phyloP scores from a whole-genome alignment of 2,797 vertebrate genomes.

The Phylloscopus collybita region DNA sequence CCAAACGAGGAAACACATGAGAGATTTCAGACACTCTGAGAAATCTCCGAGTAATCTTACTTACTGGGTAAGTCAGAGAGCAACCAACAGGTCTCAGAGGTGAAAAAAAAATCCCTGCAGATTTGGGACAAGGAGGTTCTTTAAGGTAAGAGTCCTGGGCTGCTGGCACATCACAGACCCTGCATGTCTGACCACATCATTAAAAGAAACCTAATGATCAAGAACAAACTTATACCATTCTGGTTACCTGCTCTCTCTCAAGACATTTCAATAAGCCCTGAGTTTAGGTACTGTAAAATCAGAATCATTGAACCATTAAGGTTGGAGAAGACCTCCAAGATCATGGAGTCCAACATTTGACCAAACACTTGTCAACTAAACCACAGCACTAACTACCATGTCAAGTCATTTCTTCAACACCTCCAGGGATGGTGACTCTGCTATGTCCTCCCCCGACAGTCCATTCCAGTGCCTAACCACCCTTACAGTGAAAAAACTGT shows the following conservation, averaged over 20 bases:
- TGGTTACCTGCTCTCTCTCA: neutral
- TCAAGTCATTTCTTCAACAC: neutral
- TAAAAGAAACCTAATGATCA: neutral
- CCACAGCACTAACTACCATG: neutral
- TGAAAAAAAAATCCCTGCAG: neutral
- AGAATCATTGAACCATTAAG: neutral
- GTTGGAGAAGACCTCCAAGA: neutral
- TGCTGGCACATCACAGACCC: neutral
- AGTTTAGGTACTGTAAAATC: neutral
- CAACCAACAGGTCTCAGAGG: neutral
- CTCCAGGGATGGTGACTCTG: neutral
- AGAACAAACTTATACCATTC: neutral
- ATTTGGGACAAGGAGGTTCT: neutral
- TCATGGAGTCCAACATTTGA: neutral
- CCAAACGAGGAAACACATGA: conserved; percentile 42
- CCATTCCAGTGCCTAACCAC: neutral
- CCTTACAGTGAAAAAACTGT: neutral
- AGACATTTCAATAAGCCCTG: neutral
- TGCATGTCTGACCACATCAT: neutral
- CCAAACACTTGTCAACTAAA: neutral
- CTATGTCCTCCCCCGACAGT: neutral
- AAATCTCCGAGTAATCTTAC: too few relatives aligned
- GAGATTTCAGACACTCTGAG: conserved; percentile 3
- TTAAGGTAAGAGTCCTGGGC: neutral
- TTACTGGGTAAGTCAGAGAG: conserved; percentile 17